Evolutionary conservation across 37 sponge, comb jelly and placozoan species (phyloP).

Genomic region (Axinella damicornis): DNA sequence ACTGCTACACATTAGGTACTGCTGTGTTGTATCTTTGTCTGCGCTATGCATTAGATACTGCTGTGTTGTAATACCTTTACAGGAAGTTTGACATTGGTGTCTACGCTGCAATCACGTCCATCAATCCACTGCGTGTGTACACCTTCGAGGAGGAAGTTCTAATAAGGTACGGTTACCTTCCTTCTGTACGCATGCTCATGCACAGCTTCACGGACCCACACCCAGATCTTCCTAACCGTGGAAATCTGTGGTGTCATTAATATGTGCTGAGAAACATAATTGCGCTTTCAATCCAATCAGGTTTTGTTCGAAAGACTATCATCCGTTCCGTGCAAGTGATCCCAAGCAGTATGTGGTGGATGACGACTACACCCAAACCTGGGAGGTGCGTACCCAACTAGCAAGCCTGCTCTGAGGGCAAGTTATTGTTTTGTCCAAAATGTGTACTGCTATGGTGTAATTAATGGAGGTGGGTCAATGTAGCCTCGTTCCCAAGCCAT

Average conservation of each 20-base stretch:
- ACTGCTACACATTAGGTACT: too few species aligned
- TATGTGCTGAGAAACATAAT: too few species aligned
- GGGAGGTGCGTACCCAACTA: conserved; percentile 56
- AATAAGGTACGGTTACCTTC: conserved; percentile 38
- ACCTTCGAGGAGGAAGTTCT: conserved; percentile 73
- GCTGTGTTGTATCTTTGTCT: too few species aligned
- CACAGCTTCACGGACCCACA: conserved; percentile 16
- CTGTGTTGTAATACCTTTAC: not conserved
- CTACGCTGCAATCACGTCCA: conserved; percentile 71
- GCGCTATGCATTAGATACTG: too few species aligned
- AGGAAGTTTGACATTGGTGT: conserved; percentile 89
- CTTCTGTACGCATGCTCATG: not conserved
- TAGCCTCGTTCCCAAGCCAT: too few species aligned
- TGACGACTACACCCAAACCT: conserved; percentile 72
- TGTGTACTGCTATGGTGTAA: too few species aligned
- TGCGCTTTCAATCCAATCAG: conserved; percentile 12
- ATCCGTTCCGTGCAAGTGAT: conserved; percentile 57
- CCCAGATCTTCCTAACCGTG: not conserved
- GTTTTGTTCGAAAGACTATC: conserved; percentile 72
- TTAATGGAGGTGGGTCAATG: too few species aligned
- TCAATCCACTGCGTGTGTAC: conserved; percentile 81
- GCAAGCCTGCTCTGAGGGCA: not conserved
- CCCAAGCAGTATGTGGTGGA: conserved; percentile 69
- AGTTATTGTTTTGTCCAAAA: too few species aligned
- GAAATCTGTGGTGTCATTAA: too few species aligned